Conservation (phyloP, 2,888 invertebrate species). For the Sminthurinus aureus region DNA sequence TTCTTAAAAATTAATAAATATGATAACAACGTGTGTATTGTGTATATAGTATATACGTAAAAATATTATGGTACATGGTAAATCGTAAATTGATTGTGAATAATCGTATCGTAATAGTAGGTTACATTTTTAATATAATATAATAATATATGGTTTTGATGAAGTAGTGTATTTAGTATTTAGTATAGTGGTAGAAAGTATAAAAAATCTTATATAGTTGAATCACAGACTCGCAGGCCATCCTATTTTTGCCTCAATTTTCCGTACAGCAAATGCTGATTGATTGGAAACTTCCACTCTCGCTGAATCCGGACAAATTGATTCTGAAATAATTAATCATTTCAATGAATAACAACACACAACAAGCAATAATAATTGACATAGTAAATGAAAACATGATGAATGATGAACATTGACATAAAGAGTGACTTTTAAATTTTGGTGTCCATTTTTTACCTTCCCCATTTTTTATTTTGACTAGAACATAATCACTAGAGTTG, state of each 20-base stretch:
- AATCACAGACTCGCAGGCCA: slow-evolving; percentile 72
- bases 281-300: slow-evolving; percentile 67
- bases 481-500: slow-evolving; percentile 94
- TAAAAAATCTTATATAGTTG: not conserved
- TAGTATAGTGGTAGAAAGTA: not conserved
- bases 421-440: not conserved
- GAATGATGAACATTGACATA: not conserved
- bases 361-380: not conserved
- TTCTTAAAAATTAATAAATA: too few species aligned
- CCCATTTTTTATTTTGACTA: slow-evolving; percentile 88
- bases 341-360: not conserved
- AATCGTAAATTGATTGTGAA: too few species aligned
- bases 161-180: not conserved
- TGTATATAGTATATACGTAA: too few species aligned
- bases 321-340: slow-evolving; percentile 77
- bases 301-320: slow-evolving; percentile 77
- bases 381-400: too few species aligned
- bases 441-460: slow-evolving; percentile 71
- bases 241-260: slow-evolving; percentile 95
- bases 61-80: too few species aligned
- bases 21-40: too few species aligned
- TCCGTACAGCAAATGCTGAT: slow-evolving; percentile 82
- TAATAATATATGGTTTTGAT: too few species aligned
- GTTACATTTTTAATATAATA: too few species aligned
- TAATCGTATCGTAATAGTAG: too few species aligned